Base-by-base conservation (phyloP, 1,140 invertebrate species). In the Argopecten irradians region DNA sequence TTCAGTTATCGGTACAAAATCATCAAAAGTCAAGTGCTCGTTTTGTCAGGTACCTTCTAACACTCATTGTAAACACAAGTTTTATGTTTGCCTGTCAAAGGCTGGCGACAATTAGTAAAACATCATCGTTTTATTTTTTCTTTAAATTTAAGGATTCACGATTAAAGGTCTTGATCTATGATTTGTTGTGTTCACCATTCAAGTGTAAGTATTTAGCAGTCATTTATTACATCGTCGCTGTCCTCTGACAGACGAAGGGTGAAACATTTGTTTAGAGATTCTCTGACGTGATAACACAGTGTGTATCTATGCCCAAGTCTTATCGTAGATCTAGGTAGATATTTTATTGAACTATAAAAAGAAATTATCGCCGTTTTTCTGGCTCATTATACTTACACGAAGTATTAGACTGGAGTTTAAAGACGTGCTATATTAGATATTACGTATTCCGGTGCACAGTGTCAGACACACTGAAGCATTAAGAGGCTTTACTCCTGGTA, bases 231-330 rank as follows among this genome's bases (percentile, higher is more conserved):
- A 28, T n/a, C 16, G 13, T 46, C 9, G 9, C 1, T n/a, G 55
- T 71, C 55, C 55, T 71, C 55, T 71, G 55, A 28, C n/a, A 71
- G 55, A 71, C 55, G 55, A 28, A 28, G n/a, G 55, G 55, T 71
- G 55, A 71, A 71, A 71, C 55, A 71, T 71, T n/a, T 71, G 55
- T n/a, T 71, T n/a, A 28, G 55, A 71, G 55, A 71, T n/a, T 28
- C 5, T 71, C 55, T 71, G n/a, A 11, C 43, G n/a, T 28, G 55
- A 71, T 71, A 71, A 71, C 55, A 71, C 55, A 71, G 55, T 71
- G 13, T 46, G n/a, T 71, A 28, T 1, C 55, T n/a, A 71, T 16
- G 55, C 8, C 0, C 5, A 3, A 71, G n/a, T 28, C 55, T 71
- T 71, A 71, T 71, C 55, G 14, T n/a, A 71, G 55, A 71, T 71